These are phyloP conservation scores for Hemichromis elongatus DNA, from an alignment of 2,113 vertebrate species.

Conservation along the genomic window DNA sequence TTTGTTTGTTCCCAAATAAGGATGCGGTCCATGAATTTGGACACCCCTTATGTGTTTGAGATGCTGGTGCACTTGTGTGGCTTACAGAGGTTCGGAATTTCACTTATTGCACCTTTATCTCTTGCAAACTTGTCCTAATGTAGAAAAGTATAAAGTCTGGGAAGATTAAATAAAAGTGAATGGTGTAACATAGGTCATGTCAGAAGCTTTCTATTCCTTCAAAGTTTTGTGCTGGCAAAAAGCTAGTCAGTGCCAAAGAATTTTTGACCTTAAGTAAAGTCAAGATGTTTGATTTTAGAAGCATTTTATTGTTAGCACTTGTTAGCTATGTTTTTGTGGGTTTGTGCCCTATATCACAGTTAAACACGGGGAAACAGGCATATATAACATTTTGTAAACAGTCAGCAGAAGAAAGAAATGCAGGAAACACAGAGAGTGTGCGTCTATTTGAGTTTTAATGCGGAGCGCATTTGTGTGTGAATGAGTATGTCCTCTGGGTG, in stretches of 20 bases:
- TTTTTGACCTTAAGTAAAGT: not conserved
- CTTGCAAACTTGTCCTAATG: not conserved
- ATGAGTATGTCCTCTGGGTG: slow-evolving; percentile 85
- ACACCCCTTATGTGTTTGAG: too few relatives aligned
- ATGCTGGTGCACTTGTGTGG: not conserved
- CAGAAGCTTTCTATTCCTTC: not conserved
- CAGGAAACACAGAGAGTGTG: not conserved
- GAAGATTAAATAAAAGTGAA: not conserved
- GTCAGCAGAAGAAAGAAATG: not conserved
- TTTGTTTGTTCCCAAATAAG: too few relatives aligned
- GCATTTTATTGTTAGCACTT: not conserved
- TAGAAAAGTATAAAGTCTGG: not conserved
- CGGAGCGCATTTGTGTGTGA: not conserved
- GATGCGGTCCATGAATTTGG: too few relatives aligned
- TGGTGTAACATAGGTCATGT: not conserved
- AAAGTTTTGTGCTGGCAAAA: not conserved
- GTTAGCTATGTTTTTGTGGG: not conserved
- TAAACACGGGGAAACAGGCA: not conserved
- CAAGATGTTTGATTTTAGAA: not conserved
- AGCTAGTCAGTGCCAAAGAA: not conserved
- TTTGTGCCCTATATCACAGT: not conserved
- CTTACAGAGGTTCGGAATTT: not conserved
- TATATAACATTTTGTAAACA: not conserved
- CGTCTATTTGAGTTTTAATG: not conserved
- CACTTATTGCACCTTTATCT: not conserved